Percentiles rank a stretch among this genome's conserved stretches.
Evolutionary conservation across 2,113 vertebrate species (phyloP).

Genomic region (Percopsis transmontana): DNA sequence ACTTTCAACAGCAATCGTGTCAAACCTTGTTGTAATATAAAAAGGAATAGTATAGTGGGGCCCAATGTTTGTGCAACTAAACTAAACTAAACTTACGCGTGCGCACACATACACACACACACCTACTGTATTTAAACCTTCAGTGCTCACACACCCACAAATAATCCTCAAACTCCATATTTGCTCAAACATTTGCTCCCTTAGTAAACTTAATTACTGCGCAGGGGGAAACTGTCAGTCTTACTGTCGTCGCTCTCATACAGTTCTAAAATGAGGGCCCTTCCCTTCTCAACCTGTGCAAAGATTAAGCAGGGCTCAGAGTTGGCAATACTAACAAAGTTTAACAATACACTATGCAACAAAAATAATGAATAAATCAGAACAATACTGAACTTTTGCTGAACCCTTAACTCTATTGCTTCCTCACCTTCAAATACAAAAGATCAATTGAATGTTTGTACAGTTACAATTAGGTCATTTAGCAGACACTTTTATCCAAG

Average conservation of each 20-base stretch:
- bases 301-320: background rate
- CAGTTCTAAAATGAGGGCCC: background rate
- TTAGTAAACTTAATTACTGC: background rate
- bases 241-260: background rate
- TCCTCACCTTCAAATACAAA: no score
- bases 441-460: no score
- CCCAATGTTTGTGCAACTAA: background rate
- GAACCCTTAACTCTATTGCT: no score
- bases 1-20: constrained; percentile 32
- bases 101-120: background rate
- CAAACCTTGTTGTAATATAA: constrained; percentile 14
- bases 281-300: background rate
- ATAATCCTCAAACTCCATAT: background rate
- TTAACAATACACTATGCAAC: background rate
- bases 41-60: constrained; percentile 26
- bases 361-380: no score
- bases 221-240: background rate
- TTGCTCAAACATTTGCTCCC: background rate
- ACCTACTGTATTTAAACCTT: background rate
- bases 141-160: background rate
- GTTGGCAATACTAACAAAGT: constrained; percentile 14
- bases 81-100: background rate
- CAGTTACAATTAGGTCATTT: no score
- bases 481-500: no score
- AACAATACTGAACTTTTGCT: no score